Base-by-base conservation (phyloP, 1,140 invertebrate species). In the Drosophila takahashii region DNA sequence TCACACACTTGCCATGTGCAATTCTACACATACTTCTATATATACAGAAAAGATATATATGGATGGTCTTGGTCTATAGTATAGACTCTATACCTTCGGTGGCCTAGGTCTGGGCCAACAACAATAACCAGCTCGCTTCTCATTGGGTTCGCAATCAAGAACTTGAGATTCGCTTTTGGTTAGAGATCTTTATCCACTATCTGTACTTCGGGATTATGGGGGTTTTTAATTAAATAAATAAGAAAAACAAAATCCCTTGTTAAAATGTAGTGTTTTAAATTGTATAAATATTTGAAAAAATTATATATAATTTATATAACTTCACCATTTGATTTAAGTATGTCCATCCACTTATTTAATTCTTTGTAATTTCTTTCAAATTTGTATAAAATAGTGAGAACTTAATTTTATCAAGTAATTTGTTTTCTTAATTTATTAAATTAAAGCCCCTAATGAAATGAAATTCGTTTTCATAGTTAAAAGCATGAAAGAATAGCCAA, bases 1-100 rank as follows among this genome's bases (percentile, higher is more conserved):
- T 76, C 53, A 67, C 36, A 56, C 52, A 36, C 32, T 34, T 16
- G 15, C 42, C 44, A 65, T 50, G 44, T 67, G 59, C 64, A 64
- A 47, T 66, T 41, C 39, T 8, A 29, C 47, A 32, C 26, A 13
- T 9, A 58, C 34, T 37, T 15, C 37, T n/a, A 26, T 22, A 41
- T 8, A 50, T 32, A 50, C 32, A 48, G 45, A 29, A n/a, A 26
- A 50, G 27, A 29, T n/a, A 52, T 45, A 34, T 56, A 67, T 66
- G 29, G 36, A 48, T 34, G 13, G 62, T 69, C 29, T 42, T 53
- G 61, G 65, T 67, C 58, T 66, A n/a, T n/a, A n/a, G n/a, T n/a
- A n/a, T n/a, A n/a, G n/a, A n/a, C n/a, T n/a, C n/a, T n/a, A 66
- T 66, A 66, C 58, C 62, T 69, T 70, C 54, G 64, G 59, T 69